Evolutionary conservation across 1,140 invertebrate genomes (phyloP).

Genomic region (Drosophila punjabiensis): DNA sequence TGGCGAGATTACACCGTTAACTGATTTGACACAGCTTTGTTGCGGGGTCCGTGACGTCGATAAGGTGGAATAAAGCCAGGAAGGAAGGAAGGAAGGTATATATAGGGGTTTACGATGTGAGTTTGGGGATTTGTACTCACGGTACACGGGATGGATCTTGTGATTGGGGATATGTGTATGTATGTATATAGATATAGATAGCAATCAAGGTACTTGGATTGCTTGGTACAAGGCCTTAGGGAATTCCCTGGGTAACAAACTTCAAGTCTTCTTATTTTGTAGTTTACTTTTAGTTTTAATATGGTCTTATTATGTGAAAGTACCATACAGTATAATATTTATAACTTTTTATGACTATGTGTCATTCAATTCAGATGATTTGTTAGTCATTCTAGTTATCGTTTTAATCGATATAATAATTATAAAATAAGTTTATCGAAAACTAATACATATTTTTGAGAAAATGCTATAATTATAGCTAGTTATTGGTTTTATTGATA

Average conservation of each 20-base stretch:
- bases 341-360: not conserved
- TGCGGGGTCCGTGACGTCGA: constrained; percentile 6
- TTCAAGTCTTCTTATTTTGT: not conserved
- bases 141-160: constrained; percentile 12
- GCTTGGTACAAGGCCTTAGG: too few relatives aligned
- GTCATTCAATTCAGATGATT: too few relatives aligned
- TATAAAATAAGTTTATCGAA: too few relatives aligned
- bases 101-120: constrained; percentile 24
- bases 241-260: not conserved
- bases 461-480: too few relatives aligned
- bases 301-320: too few relatives aligned
- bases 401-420: not conserved
- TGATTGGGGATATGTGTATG: not conserved
- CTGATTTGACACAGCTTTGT: constrained; percentile 44
- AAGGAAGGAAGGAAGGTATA: constrained; percentile 5
- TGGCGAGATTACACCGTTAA: constrained; percentile 44
- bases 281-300: too few relatives aligned
- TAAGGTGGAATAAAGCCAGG: constrained; percentile 24
- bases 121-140: constrained; percentile 10
- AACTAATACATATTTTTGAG: too few relatives aligned
- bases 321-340: too few relatives aligned
- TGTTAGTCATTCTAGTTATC: not conserved
- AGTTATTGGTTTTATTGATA: too few relatives aligned
- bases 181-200: not conserved
- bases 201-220: not conserved